These are phyloP conservation scores for Frieseomelitta varia DNA, from an alignment of 1,140 invertebrate species.

Conservation along the genomic window DNA sequence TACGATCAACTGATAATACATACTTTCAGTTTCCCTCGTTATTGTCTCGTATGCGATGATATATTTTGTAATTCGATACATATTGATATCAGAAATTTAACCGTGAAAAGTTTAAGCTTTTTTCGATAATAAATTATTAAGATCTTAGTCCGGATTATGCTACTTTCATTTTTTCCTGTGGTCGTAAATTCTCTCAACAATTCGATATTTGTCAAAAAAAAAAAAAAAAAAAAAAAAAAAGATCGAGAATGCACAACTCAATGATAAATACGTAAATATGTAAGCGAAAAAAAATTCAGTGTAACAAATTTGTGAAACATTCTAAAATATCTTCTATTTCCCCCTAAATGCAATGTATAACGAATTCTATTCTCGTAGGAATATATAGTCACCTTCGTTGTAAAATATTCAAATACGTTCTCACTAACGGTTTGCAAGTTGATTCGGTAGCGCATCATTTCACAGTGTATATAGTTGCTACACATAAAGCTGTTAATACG, in stretches of 20 bases:
- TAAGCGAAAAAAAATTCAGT: neutral
- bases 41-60: neutral
- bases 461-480: conserved; percentile 4
- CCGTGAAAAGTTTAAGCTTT: conserved; percentile 9
- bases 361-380: neutral
- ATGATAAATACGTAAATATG: neutral
- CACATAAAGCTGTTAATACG: conserved; percentile 47
- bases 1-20: conserved; percentile 36
- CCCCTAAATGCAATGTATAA: neutral
- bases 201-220: conserved; percentile 45
- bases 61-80: neutral
- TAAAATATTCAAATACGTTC: conserved; percentile 3
- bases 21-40: neutral
- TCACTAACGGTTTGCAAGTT: neutral
- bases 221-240: conserved; percentile 57
- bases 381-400: neutral
- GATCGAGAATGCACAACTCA: conserved; percentile 30
- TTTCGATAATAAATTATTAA: conserved; percentile 50
- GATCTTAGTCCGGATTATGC: conserved; percentile 23
- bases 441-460: conserved; percentile 14
- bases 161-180: too few relatives aligned
- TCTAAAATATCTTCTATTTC: neutral
- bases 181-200: conserved; percentile 18
- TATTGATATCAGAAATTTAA: conserved; percentile 8
- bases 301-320: neutral